A percentile compares a stretch with the other conserved stretches of the same genome.
Evolutionary conservation across 2,888 invertebrate species (phyloP).

Genomic region (Morpho helenor): DNA sequence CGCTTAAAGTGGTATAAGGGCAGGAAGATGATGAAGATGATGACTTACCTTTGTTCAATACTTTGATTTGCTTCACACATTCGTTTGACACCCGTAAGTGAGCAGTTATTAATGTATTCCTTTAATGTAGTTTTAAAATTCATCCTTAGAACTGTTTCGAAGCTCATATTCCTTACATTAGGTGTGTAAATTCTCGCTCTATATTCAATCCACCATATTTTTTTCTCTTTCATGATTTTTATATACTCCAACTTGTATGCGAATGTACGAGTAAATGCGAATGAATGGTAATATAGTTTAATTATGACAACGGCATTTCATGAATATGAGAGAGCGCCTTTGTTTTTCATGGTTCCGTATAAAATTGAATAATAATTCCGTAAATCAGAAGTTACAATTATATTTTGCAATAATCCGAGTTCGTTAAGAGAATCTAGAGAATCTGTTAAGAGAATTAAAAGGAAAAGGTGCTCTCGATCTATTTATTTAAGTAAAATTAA

Average conservation of each 20-base stretch:
- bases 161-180: constrained; percentile 28
- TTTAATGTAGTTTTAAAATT: constrained; percentile 44
- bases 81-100: constrained; percentile 43
- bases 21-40: no score
- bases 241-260: not conserved
- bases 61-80: constrained; percentile 34
- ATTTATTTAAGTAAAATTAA: no score
- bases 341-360: not conserved
- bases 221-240: constrained; percentile 14
- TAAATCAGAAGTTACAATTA: no score
- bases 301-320: not conserved
- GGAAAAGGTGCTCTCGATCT: no score
- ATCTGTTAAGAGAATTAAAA: no score
- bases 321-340: no score
- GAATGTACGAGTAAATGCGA: not conserved
- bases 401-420: no score
- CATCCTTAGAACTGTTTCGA: constrained; percentile 51
- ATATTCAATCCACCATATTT: constrained; percentile 39
- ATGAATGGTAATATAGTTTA: not conserved
- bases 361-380: not conserved
- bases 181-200: constrained; percentile 31
- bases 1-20: no score
- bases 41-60: constrained; percentile 38
- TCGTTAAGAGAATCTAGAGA: no score
- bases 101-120: constrained; percentile 47